Conservation (phyloP, 2,797 vertebrate genomes). For the Takifugu rubripes region DNA sequence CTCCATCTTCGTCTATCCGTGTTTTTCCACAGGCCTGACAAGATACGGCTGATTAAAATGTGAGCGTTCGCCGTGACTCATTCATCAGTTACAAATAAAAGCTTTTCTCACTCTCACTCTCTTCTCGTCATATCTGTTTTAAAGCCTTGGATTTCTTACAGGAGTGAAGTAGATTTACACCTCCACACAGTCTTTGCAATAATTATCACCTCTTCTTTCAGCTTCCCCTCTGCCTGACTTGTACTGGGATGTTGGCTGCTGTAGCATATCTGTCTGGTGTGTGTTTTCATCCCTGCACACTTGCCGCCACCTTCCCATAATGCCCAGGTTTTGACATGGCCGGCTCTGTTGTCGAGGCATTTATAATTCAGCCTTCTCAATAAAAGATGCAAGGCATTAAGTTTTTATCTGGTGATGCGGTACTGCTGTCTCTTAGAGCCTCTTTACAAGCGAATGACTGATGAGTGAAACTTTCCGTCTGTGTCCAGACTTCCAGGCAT, state of each 20-base stretch:
- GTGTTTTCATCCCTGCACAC: conserved; percentile 39
- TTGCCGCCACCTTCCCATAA: conserved; percentile 42
- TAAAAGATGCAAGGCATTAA: conserved; percentile 70
- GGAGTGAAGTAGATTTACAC: conserved; percentile 52
- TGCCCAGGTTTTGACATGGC: conserved; percentile 57
- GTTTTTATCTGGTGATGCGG: conserved; percentile 67
- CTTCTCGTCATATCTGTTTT: conserved; percentile 32
- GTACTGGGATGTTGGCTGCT: conserved; percentile 33
- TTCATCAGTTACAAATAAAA: conserved; percentile 59
- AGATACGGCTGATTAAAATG: conserved; percentile 64
- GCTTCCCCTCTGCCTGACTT: conserved; percentile 21
- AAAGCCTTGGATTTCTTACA: conserved; percentile 62
- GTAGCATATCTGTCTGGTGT: conserved; percentile 42
- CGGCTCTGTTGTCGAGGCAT: conserved; percentile 59
- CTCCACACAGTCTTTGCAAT: conserved; percentile 50
- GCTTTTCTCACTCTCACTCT: conserved; percentile 54
- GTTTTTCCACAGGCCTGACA: background rate
- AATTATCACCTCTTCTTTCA: conserved; percentile 51
- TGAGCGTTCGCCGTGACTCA: conserved; percentile 41
- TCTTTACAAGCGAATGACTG: conserved; percentile 60
- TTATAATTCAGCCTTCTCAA: conserved; percentile 70
- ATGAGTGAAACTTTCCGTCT: conserved; percentile 59
- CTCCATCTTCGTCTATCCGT: conserved; percentile 29
- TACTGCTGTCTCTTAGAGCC: conserved; percentile 51
- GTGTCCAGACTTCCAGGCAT: conserved; percentile 61